Evolutionary conservation across 2,113 vertebrate genomes (phyloP), one percentile per base, ranked within the genome.

Genomic region (Etheostoma cragini): DNA sequence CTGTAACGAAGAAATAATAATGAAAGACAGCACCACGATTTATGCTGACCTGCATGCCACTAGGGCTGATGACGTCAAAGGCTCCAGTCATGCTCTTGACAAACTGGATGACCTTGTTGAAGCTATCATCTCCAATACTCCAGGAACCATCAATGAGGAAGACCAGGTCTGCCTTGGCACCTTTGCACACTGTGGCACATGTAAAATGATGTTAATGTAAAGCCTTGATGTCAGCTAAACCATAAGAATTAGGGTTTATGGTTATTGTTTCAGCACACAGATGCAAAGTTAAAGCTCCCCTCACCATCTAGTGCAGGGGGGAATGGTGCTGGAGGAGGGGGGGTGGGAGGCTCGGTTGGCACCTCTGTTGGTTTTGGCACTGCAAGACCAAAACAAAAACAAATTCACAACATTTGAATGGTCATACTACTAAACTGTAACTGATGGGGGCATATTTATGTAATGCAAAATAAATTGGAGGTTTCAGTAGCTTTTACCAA

Each of bases 101-200:
- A 92, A 99, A 99, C 93, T 98, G 97, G 76, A 99, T 94, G 78
- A 99, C 97, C 95, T 99, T 99, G 86, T 88, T 92, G 92, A 99
- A 99, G 95, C 98, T 99, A 53, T 99, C 98, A 35, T 99, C 98
- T 63, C 98, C 98, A 57, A 99, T 99, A 95, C 98, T 99, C 98
- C 98, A 99, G 30, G 98, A 99, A 58, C 98, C 98, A 77, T 99
- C 98, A 8, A 99, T 98, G 81, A 99, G 93, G 94, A 99, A 99
- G 52, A 99, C 98, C 92, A 99, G 94, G 81, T 99, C 98, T 45
- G 98, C 98, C 90, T 99, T 99, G 81, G 98, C 97, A 54, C 98
- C 98, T 93, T 94, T 98, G 93, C 98, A 99, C 26, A 97, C 98
- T 99, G 84, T 19, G 1, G 58, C 0, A 12, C 42, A 72, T 13